Evolutionary conservation across 2,797 vertebrate species (phyloP).

Genomic region (Acipenser ruthenus): DNA sequence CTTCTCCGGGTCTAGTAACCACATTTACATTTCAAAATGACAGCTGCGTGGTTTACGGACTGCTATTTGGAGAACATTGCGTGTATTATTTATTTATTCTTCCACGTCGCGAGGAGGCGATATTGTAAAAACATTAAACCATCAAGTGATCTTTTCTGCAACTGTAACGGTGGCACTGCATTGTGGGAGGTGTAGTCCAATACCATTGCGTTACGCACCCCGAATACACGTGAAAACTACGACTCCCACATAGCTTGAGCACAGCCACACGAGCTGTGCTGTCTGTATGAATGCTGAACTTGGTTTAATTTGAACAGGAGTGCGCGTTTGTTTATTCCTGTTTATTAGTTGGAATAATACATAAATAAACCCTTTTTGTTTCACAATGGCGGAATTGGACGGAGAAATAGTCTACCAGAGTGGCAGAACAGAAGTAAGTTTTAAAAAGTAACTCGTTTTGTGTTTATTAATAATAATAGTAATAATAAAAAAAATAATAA

Average conservation of each 20-base stretch:
- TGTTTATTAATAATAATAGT: not conserved
- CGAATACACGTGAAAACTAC: not conserved
- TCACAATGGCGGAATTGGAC: constrained; percentile 8
- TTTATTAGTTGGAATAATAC: not conserved
- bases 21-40: too few relatives aligned
- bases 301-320: not conserved
- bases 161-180: too few relatives aligned
- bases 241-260: not conserved
- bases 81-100: not conserved
- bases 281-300: not conserved
- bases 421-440: constrained; percentile 15
- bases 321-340: not conserved
- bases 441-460: not conserved
- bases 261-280: not conserved
- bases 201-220: too few relatives aligned
- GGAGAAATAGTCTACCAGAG: constrained; percentile 19
- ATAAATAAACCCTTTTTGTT: not conserved
- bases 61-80: too few relatives aligned
- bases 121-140: not conserved
- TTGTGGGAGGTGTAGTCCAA: too few relatives aligned
- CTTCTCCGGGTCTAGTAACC: too few relatives aligned
- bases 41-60: too few relatives aligned
- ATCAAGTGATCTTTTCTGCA: too few relatives aligned
- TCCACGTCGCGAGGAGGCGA: constrained; percentile 5
- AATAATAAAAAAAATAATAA: too few relatives aligned